These are phyloP conservation scores for Alviniconcha strummeri DNA, from an alignment of 2,888 invertebrate genomes.

Conservation along the genomic window DNA sequence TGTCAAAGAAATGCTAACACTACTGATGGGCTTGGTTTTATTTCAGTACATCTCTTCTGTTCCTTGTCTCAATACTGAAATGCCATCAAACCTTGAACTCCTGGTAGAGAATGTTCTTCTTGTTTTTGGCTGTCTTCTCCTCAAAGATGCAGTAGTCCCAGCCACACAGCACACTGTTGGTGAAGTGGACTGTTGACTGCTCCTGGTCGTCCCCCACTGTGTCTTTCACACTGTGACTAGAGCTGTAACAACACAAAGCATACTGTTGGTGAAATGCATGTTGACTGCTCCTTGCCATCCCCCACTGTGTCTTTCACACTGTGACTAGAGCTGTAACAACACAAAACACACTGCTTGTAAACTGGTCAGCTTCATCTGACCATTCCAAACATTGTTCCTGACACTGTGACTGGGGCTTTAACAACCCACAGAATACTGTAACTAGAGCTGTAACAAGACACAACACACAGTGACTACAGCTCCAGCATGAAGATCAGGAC, in stretches of 20 bases:
- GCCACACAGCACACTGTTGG: constrained; percentile 88
- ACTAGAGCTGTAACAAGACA: no score
- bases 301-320: constrained; percentile 77
- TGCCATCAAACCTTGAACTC: constrained; percentile 77
- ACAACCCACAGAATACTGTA: background rate
- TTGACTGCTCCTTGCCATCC: constrained; percentile 44
- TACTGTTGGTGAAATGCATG: constrained; percentile 85
- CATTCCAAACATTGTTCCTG: constrained; percentile 72
- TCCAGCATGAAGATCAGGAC: no score
- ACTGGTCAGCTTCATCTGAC: constrained; percentile 73
- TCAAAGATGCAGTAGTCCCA: constrained; percentile 92
- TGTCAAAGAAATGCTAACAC: no score
- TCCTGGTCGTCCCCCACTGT: constrained; percentile 69
- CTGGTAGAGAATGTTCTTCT: constrained; percentile 80
- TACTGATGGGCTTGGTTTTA: no score
- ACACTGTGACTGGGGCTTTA: constrained; percentile 81
- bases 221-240: constrained; percentile 80
- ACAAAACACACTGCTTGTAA: constrained; percentile 82
- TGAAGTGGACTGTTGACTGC: constrained; percentile 78
- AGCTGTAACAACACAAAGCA: constrained; percentile 73
- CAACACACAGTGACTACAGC: no score
- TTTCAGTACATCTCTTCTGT: no score
- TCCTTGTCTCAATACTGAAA: no score
- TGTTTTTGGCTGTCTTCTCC: constrained; percentile 85
- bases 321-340: constrained; percentile 77